Evolutionary conservation across 2,113 vertebrate genomes (phyloP).

Genomic region (Ophiodon elongatus): DNA sequence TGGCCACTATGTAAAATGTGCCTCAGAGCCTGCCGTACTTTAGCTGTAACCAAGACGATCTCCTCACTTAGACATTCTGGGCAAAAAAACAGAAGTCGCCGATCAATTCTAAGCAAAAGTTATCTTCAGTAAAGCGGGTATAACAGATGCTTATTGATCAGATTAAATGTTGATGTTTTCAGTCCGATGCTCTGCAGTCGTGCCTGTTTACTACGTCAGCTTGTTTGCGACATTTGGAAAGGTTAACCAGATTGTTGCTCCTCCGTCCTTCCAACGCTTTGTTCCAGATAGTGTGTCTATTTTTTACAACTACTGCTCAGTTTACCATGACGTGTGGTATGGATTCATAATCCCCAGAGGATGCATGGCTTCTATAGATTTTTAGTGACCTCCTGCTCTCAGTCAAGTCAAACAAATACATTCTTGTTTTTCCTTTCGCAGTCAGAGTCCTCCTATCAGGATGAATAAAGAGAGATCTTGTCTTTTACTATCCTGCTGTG

Average conservation of each 20-base stretch:
- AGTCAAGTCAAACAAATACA: background rate
- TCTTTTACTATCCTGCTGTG: background rate
- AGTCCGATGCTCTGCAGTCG: background rate
- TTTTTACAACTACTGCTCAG: background rate
- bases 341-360: background rate
- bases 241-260: background rate
- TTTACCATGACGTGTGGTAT: background rate
- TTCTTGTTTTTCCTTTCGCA: background rate
- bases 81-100: background rate
- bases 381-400: background rate
- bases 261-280: background rate
- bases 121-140: background rate
- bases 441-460: background rate
- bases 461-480: background rate
- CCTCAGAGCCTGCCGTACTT: no score
- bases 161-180: background rate
- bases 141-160: background rate
- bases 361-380: background rate
- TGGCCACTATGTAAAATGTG: background rate
- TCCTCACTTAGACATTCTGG: background rate
- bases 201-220: background rate
- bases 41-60: background rate
- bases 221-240: background rate
- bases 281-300: background rate
- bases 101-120: background rate